A percentile compares a stretch with the other conserved stretches of the same genome.
phyloP scores from a whole-genome alignment of 2,113 vertebrate species.

The Hypomesus transpacificus region DNA sequence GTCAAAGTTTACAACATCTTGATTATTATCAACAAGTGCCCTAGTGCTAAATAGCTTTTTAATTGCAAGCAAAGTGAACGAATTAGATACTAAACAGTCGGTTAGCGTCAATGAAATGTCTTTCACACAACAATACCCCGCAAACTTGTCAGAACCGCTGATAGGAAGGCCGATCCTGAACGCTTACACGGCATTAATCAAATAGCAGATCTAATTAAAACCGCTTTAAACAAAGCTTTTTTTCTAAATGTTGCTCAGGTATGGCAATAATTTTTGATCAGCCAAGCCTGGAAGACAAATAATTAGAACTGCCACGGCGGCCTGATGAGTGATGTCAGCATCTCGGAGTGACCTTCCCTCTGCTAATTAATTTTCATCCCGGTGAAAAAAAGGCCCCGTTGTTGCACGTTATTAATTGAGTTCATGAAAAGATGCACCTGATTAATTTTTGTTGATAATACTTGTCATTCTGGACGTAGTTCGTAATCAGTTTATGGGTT shows the following conservation, averaged over 20 bases:
- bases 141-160: constrained; percentile 96
- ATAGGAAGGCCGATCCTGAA: constrained; percentile 94
- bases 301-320: constrained; percentile 99
- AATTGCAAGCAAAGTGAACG: constrained; percentile 74
- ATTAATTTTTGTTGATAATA: constrained; percentile 99
- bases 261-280: constrained; percentile 99
- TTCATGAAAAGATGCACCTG: constrained; percentile 99
- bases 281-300: constrained; percentile 99
- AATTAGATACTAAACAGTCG: constrained; percentile 78
- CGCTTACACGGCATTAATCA: constrained; percentile 99
- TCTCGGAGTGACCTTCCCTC: constrained; percentile 99
- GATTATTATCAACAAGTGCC: constrained; percentile 74
- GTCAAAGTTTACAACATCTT: constrained; percentile 73
- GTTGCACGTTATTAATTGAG: constrained; percentile 99
- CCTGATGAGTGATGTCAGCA: constrained; percentile 99
- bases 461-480: constrained; percentile 96
- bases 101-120: constrained; percentile 81
- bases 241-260: constrained; percentile 99
- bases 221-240: constrained; percentile 97
- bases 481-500: constrained; percentile 98
- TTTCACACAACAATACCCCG: constrained; percentile 87
- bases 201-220: constrained; percentile 99
- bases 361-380: constrained; percentile 99
- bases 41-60: constrained; percentile 71
- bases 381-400: constrained; percentile 99